Percentiles rank a stretch among this genome's conserved stretches.
Conservation (phyloP, 2,797 vertebrate species). For the Peromyscus eremicus region DNA sequence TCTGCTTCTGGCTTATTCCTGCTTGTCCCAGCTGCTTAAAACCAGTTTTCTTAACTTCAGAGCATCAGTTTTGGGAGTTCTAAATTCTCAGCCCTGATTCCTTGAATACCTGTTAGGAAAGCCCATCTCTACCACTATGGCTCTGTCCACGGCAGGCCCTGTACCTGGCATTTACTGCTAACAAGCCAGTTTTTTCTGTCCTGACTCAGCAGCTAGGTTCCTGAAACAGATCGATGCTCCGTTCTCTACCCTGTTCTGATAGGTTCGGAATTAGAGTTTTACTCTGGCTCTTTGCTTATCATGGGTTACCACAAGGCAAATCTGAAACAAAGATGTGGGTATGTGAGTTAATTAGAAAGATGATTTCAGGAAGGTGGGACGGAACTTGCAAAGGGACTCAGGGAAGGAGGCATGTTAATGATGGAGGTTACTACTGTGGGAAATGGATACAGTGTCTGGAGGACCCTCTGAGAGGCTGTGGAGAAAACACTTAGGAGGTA, state of each 20-base stretch:
- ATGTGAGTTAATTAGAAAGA: neutral
- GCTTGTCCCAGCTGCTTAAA: neutral
- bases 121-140: neutral
- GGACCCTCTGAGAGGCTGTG: neutral
- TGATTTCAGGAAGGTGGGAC: neutral
- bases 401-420: neutral
- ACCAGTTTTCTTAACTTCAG: neutral
- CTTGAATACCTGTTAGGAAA: neutral
- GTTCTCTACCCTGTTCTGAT: neutral
- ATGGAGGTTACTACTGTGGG: neutral
- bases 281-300: constrained; percentile 4
- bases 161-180: neutral
- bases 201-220: neutral
- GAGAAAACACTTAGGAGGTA: neutral
- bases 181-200: neutral
- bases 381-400: neutral
- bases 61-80: neutral
- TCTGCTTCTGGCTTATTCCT: neutral
- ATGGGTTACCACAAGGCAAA: neutral
- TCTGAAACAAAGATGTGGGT: constrained; percentile 5
- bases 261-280: neutral
- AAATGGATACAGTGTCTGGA: neutral
- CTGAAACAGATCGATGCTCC: neutral
- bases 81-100: neutral
- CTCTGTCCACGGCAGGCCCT: neutral